phyloP scores from a whole-genome alignment of 2,113 vertebrate genomes.

The Echinops telfairi region DNA sequence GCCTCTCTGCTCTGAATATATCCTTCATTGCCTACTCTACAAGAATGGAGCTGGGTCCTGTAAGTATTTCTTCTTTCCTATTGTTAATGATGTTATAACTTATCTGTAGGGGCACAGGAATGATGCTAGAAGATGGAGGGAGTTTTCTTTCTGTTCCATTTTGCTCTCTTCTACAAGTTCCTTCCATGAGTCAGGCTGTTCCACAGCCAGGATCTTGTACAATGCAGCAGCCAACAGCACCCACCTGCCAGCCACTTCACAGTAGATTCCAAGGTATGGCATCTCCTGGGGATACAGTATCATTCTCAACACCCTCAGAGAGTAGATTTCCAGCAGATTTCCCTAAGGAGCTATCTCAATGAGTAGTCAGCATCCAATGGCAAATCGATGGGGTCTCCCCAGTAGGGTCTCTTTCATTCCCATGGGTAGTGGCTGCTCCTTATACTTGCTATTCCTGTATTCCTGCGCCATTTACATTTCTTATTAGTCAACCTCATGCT shows the following conservation, averaged over 20 bases:
- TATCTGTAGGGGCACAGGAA: neutral
- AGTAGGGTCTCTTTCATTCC: neutral
- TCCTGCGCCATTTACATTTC: neutral
- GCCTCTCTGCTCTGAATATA: neutral
- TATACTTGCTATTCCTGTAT: neutral
- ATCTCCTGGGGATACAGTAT: neutral
- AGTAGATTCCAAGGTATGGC: neutral
- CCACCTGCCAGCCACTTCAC: neutral
- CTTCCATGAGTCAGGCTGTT: neutral
- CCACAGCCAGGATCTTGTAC: neutral
- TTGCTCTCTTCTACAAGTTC: neutral
- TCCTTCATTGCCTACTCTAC: neutral
- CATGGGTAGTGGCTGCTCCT: neutral
- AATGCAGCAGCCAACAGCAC: rapidly evolving
- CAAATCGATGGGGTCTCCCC: neutral
- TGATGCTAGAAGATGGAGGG: neutral
- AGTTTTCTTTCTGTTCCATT: neutral
- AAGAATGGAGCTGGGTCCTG: neutral
- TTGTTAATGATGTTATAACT: no score
- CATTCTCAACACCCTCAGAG: neutral
- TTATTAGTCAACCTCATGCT: neutral
- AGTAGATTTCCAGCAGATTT: neutral
- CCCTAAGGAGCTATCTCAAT: neutral
- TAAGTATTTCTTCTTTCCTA: neutral
- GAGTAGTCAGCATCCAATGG: neutral